Base-by-base conservation (phyloP, 2,888 invertebrate species). In the Lepas anatifera region DNA sequence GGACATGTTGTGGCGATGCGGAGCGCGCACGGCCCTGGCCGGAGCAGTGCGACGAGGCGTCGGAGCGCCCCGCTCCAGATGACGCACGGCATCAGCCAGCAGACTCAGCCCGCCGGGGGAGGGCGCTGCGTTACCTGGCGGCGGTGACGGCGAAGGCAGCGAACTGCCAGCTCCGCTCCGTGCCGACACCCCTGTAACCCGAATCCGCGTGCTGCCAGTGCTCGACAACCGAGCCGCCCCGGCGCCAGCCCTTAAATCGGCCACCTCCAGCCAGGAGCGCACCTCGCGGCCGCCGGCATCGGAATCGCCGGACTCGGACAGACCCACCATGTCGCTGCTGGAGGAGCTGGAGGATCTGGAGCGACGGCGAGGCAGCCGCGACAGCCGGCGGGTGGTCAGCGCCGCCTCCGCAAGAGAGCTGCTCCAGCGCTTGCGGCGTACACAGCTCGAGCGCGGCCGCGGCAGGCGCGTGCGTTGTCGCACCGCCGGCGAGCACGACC, bases 1-100 rank as follows among this genome's bases (percentile, higher is more conserved):
- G 48, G 80, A 81, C 78, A 81, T 80, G 73, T 82, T 82, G 76
- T 75, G 79, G 68, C 74, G 68, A 35, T 32, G 32, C 7, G 58
- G 58, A 7, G 35, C 8, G 22, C 58, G 58, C 58, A 58, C 58
- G 35, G 35, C 32, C 32, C 58, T 32, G 6, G 16, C 1, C 8
- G 35, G 32, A 11, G 58, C 22, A 25, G n/a, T n/a, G n/a, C n/a
- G n/a, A n/a, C 32, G 35, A 18, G 58, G 58, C 6, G 58, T 39
- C 13, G 41, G 41, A 41, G 10, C 41, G 58, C 22, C 10, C 22
- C 58, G 58, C 32, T 58, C 58, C 58, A 58, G 35, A 35, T 58
- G 58, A 4, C 58, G 32, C 22, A 58, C 58, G 8, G 35, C 35
- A 1, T 58, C 32, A 7, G 32, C 32, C 18, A 58, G 58, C 58